Evolutionary conservation across 92 coral and sea anemone species (phyloP), one percentile per base, ranked within the genome.

Genomic region (Muricea muricata): DNA sequence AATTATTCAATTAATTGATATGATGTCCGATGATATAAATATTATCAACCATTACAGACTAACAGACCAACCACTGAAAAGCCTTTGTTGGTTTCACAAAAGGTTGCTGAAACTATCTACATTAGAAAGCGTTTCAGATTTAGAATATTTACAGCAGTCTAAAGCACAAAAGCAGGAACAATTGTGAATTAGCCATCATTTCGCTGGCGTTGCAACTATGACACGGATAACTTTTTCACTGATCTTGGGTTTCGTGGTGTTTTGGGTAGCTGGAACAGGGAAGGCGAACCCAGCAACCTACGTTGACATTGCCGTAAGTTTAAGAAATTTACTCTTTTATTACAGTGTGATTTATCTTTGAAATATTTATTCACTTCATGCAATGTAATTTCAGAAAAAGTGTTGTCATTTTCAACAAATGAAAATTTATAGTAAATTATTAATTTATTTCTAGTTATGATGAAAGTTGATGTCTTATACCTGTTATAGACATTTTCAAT

Each of bases 181-280:
- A 0, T 42, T 68, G 63, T 46, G 39, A 48, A 65, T 71, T 88
- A 76, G 94, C 83, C 97, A 96, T 96, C 98, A 94, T 94, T 78
- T 90, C 87, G n/a, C n/a, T n/a, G n/a, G n/a, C n/a, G 89, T 94
- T 94, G 90, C 98, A 93, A 92, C 98, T 94, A 45, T 45, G 50
- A 17, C 50, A 45, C 14, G 1, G 50, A 45, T 45, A 45, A 45
- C 50, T 8, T 45, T 45, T 5, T 1, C 50, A 9, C 12, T 45
- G 50, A 12, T 45, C n/a, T n/a, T n/a, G n/a, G n/a, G n/a, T 45
- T 3, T 45, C 50, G 50, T 45, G 14, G 4, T 17, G 50, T 45
- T 45, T 45, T 45, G 50, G 50, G 50, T 17, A 45, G 50, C 12
- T 8, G 12, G 14, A 9, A 45, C 50, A 45, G 14, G 14, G 6